Evolutionary conservation across 2,113 vertebrate species (phyloP), one percentile per base, ranked within the genome.

Genomic region (Oreotrochilus melanogaster): DNA sequence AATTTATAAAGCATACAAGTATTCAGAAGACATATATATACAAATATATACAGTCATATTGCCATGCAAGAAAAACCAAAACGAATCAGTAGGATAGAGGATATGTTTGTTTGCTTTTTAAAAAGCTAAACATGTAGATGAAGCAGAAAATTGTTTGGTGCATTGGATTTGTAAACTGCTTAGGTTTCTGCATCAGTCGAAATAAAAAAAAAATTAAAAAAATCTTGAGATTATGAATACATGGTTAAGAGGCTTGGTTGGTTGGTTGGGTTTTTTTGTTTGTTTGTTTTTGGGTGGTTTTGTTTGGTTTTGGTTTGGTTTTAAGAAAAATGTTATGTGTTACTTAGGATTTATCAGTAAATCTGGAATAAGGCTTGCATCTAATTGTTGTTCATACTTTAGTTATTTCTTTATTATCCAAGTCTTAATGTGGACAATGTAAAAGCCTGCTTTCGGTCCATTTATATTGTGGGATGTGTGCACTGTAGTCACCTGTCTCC

Each of bases 131-230:
- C 93, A 96, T 80, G 15, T 70, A 97, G 28, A 78, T 96, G 93
- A 97, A 98, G 96, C 95, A 96, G 93, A 97, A 97, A 98, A 97
- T 95, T 93, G 69, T 96, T 97, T 86, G 45, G 21, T 79, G 37
- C 45, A 37, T 67, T 96, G 60, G 33, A 80, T 96, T 88, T 93
- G 86, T 88, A 27, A 51, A 78, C 60, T 96, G 71, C 78, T 96
- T 96, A 94, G 67, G 86, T 33, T 95, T 95, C 66, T 92, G 37
- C 11, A 76, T 51, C 71, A 87, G 87, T 83, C 51, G 86, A 33
- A 10, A 19, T 56, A 74, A 95, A 78, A 81, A 50, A 24, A 19
- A 93, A 96, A 47, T n/a, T n/a, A n/a, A 91, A 92, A 92, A 93
- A 91, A 37, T 24, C 60, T 86, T 90, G 57, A 82, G 95, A 95